These are phyloP conservation scores for Channa maculata DNA, from an alignment of 2,113 vertebrate genomes.

Conservation along the genomic window DNA sequence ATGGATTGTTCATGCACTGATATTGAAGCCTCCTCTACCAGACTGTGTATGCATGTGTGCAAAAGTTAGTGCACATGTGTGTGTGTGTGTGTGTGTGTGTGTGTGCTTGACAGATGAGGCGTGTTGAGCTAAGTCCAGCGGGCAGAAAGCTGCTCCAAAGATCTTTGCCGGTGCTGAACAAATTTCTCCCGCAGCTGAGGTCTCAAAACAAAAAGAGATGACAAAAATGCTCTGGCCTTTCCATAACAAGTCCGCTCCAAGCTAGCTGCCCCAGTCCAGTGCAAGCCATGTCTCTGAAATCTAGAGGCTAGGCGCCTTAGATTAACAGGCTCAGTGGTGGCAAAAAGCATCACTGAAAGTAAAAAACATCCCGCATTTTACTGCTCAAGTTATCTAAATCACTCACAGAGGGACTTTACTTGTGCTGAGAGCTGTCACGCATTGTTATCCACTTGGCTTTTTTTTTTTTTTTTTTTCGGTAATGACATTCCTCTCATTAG, in stretches of 20 bases:
- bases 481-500: too few relatives aligned
- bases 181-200: slow-evolving; percentile 34
- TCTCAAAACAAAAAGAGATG: slow-evolving; percentile 59
- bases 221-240: slow-evolving; percentile 43
- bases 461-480: too few relatives aligned
- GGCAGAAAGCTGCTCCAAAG: slow-evolving; percentile 69
- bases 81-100: slow-evolving; percentile 17
- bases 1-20: slow-evolving; percentile 30
- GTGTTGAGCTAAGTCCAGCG: slow-evolving; percentile 43
- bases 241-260: slow-evolving; percentile 23
- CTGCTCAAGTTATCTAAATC: too few relatives aligned
- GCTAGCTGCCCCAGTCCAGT: neutral
- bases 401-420: too few relatives aligned
- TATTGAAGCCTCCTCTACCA: slow-evolving; percentile 26
- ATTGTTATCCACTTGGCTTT: too few relatives aligned
- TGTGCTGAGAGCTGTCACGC: too few relatives aligned
- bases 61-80: neutral
- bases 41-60: slow-evolving; percentile 30
- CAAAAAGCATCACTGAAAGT: neutral
- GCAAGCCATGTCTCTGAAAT: slow-evolving; percentile 3
- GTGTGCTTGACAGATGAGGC: slow-evolving; percentile 63
- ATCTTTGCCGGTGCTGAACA: slow-evolving; percentile 60
- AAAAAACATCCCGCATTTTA: too few relatives aligned
- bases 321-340: slow-evolving; percentile 31
- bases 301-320: neutral